Evolutionary conservation across 2,797 vertebrate species (phyloP).

Genomic region (Rhincodon typus): DNA sequence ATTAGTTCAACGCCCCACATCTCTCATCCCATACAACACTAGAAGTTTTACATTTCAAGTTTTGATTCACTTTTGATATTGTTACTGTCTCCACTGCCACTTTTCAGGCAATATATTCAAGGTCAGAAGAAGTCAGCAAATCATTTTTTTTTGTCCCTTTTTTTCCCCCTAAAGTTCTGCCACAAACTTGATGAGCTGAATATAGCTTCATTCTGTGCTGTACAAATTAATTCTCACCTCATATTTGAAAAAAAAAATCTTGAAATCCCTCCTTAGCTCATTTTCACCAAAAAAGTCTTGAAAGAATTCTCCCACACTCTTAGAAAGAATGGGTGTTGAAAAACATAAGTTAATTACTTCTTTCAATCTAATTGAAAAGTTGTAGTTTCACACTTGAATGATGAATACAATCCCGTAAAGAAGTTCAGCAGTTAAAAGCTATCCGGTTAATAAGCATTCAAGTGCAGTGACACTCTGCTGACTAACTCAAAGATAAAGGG

Average conservation of each 20-base stretch:
- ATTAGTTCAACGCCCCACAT: background rate
- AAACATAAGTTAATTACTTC: background rate
- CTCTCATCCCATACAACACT: background rate
- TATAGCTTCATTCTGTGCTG: background rate
- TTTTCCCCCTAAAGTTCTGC: background rate
- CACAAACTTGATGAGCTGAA: background rate
- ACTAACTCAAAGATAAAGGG: no score
- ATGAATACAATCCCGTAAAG: slow-evolving; percentile 31
- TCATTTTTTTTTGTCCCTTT: background rate
- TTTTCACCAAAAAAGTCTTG: background rate
- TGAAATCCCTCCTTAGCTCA: background rate
- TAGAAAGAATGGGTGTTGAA: background rate
- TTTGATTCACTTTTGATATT: background rate
- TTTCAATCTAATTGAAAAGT: background rate
- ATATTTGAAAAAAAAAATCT: background rate
- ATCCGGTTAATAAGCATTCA: background rate
- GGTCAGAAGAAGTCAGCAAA: background rate
- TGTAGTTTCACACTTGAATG: background rate
- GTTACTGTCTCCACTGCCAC: background rate
- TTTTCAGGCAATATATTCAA: background rate
- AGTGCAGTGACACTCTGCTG: no score
- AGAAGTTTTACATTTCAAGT: background rate
- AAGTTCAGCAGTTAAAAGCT: background rate
- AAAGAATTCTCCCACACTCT: background rate
- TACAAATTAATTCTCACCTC: background rate